Conservation (phyloP, 2,113 vertebrate species). For the Erythrocercus mccallii region DNA sequence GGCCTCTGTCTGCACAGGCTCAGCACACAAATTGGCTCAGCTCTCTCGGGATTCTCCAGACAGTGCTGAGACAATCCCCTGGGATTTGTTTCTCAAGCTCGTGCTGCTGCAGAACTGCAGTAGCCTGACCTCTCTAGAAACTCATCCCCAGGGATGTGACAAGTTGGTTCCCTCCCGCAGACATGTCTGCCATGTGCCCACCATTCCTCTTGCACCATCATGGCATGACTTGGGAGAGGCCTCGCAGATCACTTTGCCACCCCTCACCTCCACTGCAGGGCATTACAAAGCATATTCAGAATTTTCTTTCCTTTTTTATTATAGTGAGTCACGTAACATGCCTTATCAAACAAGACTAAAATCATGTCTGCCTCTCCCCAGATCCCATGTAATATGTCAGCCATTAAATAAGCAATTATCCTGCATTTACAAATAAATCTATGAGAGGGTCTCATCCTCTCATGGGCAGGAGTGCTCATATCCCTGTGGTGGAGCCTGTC, state of each 20-base stretch:
- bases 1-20: background rate
- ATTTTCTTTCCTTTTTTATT: background rate
- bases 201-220: background rate
- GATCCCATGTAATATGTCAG: background rate
- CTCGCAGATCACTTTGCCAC: background rate
- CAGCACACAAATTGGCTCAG: background rate
- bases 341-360: constrained; percentile 17
- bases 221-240: background rate
- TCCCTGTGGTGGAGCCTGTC: background rate
- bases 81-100: background rate
- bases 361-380: background rate
- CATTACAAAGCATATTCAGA: background rate
- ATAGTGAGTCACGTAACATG: background rate
- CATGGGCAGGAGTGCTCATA: fast-evolving
- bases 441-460: background rate
- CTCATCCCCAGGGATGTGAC: background rate
- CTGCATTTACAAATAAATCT: background rate
- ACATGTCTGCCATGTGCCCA: fast-evolving
- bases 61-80: background rate
- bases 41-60: background rate
- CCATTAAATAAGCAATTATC: constrained; percentile 24
- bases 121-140: background rate
- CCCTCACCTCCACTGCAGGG: background rate
- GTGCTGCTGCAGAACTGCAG: background rate
- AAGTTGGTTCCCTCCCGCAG: fast-evolving